Evolutionary conservation across 2,797 vertebrate species (phyloP).

Genomic region (Euthynnus affinis): DNA sequence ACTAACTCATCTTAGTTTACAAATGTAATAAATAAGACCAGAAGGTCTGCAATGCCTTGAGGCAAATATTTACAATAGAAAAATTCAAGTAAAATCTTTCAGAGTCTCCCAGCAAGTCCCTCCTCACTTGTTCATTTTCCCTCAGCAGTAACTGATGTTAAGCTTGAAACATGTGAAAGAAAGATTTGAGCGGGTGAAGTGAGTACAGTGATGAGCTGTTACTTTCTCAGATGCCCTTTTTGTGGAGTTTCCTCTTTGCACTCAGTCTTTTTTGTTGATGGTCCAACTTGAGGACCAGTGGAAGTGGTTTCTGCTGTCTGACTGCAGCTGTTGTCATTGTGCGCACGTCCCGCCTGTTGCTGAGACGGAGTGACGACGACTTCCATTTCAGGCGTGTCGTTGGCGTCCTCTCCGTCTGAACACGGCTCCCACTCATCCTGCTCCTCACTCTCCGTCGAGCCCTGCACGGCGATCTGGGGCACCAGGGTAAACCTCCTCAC

Average conservation of each 20-base stretch:
- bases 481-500: slow-evolving; percentile 83
- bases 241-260: slow-evolving; percentile 36
- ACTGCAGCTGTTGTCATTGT: slow-evolving; percentile 25
- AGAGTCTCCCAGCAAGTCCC: not conserved
- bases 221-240: slow-evolving; percentile 63
- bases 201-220: slow-evolving; percentile 26
- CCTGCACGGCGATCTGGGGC: slow-evolving; percentile 94
- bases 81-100: slow-evolving; percentile 80
- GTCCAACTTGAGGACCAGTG: slow-evolving; percentile 22
- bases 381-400: slow-evolving; percentile 50
- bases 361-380: slow-evolving; percentile 4
- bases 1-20: slow-evolving; percentile 75
- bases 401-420: slow-evolving; percentile 82
- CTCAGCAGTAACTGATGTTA: slow-evolving; percentile 11
- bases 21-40: slow-evolving; percentile 90
- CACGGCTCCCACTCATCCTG: slow-evolving; percentile 90
- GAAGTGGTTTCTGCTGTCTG: slow-evolving; percentile 38
- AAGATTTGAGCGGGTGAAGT: slow-evolving; percentile 18
- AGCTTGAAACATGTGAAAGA: slow-evolving; percentile 18
- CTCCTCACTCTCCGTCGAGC: slow-evolving; percentile 88
- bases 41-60: slow-evolving; percentile 48
- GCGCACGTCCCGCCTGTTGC: slow-evolving; percentile 24
- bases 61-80: slow-evolving; percentile 77
- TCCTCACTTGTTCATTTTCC: not conserved
- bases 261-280: slow-evolving; percentile 25